phyloP scores from a whole-genome alignment of 2,888 invertebrate species.

The Halictus quadricinctus region DNA sequence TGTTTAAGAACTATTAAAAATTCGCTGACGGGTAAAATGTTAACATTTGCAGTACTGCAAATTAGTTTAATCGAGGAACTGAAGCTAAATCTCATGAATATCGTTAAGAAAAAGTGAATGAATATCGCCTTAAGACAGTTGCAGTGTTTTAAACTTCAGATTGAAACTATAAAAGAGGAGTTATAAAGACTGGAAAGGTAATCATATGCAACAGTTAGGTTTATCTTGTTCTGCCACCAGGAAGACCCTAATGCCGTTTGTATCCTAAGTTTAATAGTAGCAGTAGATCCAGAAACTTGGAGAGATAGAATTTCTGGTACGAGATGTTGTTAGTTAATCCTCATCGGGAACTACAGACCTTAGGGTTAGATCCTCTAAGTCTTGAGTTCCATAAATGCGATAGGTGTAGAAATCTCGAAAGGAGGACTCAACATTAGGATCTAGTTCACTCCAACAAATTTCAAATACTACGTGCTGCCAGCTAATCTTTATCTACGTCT shows the following conservation, averaged over 20 bases:
- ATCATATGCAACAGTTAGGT: not conserved
- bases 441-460: not conserved
- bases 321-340: not conserved
- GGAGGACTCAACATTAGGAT: not conserved
- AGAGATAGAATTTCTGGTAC: not conserved
- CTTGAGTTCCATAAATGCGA: not conserved
- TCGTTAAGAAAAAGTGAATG: too few species aligned
- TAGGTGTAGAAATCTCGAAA: not conserved
- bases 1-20: too few species aligned
- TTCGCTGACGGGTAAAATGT: too few species aligned
- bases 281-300: not conserved
- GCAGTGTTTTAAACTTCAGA: too few species aligned
- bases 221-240: not conserved
- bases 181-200: not conserved
- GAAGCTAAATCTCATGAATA: too few species aligned
- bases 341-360: not conserved
- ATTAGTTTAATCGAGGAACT: too few species aligned
- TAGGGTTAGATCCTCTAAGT: not conserved
- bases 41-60: too few species aligned
- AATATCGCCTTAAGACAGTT: too few species aligned
- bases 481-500: not conserved
- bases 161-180: not conserved
- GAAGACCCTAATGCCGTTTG: not conserved
- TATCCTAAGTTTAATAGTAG: not conserved
- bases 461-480: not conserved